Conservation (phyloP, 2,888 invertebrate genomes). For the Onthophagus sagittarius region DNA sequence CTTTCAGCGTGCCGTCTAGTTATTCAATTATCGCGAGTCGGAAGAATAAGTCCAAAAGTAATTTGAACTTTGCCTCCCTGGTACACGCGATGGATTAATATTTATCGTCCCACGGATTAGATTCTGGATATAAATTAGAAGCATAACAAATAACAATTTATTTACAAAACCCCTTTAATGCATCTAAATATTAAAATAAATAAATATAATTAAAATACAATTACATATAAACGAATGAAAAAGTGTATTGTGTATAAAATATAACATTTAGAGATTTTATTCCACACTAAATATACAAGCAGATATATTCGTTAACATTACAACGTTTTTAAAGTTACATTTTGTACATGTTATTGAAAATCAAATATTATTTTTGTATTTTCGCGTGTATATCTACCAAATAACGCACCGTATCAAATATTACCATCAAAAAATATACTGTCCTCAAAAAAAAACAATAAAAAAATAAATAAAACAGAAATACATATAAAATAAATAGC, state of each 20-base stretch:
- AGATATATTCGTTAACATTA: not conserved
- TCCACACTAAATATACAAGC: not conserved
- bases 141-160: not conserved
- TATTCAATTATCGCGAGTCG: not conserved
- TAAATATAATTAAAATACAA: too few species aligned
- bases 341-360: not conserved
- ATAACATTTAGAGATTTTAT: not conserved
- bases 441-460: not conserved
- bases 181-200: too few species aligned
- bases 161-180: too few species aligned
- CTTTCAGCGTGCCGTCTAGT: not conserved
- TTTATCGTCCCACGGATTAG: not conserved
- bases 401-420: not conserved
- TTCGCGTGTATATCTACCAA: not conserved
- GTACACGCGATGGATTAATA: not conserved
- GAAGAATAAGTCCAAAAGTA: not conserved
- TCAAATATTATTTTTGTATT: not conserved
- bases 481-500: too few species aligned
- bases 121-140: not conserved
- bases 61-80: not conserved
- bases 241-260: not conserved
- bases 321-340: not conserved
- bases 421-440: not conserved
- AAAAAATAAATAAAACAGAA: not conserved
- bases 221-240: too few species aligned